Evolutionary conservation across 2,888 invertebrate species (phyloP), one percentile per base, ranked within the genome.

Genomic region (Orchestes rusci): DNA sequence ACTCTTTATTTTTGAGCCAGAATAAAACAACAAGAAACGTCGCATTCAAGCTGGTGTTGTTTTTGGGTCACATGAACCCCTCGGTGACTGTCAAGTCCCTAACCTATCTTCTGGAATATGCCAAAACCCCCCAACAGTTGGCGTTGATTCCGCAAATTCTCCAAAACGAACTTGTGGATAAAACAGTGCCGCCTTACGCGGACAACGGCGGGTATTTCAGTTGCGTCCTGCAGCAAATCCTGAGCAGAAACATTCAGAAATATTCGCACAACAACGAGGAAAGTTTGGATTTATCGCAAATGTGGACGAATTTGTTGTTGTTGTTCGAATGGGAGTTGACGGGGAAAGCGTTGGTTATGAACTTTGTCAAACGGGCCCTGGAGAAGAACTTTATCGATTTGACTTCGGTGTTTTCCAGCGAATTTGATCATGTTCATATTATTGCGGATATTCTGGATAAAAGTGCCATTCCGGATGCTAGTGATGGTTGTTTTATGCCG

Each of bases 371-470:
- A 1, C 64, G 68, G 43, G 73, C 73, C 4, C 63, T 75, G 16
- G 65, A 67, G 48, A 57, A 63, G 1, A 75, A 74, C 61, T 59
- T 75, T 39, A 62, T 66, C 19, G 68, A 69, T 48, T 65, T 74
- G 30, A 70, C 73, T 0, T 56, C 61, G n/a, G 55, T 66, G 39
- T 61, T 68, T 64, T 48, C 61, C 56, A 59, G 61, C 54, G 58
- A 70, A 61, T 57, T 64, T 0, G 56, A 64, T 4, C 64, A 70
- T 31, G 60, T 71, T 12, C 77, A 78, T 58, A 70, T 74, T 4
- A 72, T 80, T 30, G 72, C 75, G 1, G 75, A 79, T 64, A 68
- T 84, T 31, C 59, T 88, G 15, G 80, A 84, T 54, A 69, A 76
- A 32, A 72, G 84, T 28, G 79, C 80, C 53, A 70, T 79, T 52